Conservation (phyloP, 1,140 invertebrate species). For the Pogonomyrmex californicus region DNA sequence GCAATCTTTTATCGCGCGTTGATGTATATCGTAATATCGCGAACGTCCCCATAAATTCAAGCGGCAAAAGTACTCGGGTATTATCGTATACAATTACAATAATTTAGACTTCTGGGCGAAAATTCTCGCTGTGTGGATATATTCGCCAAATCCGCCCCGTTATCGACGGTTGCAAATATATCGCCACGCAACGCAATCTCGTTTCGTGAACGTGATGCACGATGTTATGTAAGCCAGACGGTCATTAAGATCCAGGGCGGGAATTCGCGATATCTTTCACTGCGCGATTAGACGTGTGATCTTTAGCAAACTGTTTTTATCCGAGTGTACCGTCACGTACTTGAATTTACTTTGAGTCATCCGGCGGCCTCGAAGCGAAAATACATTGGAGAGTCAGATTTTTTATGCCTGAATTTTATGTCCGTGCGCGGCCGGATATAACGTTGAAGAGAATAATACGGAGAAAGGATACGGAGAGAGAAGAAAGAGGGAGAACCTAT, state of each 20-base stretch:
- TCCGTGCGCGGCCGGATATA: neutral
- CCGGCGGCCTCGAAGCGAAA: slow-evolving; percentile 48
- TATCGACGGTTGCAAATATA: neutral
- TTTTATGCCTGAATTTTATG: slow-evolving; percentile 31
- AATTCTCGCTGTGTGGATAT: neutral
- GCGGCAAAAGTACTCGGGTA: neutral
- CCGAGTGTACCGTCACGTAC: neutral
- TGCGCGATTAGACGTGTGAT: slow-evolving; percentile 27
- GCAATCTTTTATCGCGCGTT: slow-evolving; percentile 50
- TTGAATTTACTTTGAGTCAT: slow-evolving; percentile 46
- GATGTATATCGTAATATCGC: slow-evolving; percentile 30
- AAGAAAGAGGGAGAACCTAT: neutral
- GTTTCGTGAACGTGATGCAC: slow-evolving; percentile 12
- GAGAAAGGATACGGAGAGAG: neutral
- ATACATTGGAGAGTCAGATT: slow-evolving; percentile 15
- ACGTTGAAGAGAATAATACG: neutral
- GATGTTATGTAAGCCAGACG: slow-evolving; percentile 23
- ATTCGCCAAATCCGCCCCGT: neutral
- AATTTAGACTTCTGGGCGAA: neutral
- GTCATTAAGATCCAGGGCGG: slow-evolving; percentile 4
- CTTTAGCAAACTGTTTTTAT: slow-evolving; percentile 36
- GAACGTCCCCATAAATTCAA: slow-evolving; percentile 7
- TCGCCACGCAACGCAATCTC: neutral
- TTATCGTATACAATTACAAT: neutral
- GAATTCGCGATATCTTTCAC: slow-evolving; percentile 27